Evolutionary conservation across 2,113 vertebrate species (phyloP).

Genomic region (Seriola quinqueradiata): DNA sequence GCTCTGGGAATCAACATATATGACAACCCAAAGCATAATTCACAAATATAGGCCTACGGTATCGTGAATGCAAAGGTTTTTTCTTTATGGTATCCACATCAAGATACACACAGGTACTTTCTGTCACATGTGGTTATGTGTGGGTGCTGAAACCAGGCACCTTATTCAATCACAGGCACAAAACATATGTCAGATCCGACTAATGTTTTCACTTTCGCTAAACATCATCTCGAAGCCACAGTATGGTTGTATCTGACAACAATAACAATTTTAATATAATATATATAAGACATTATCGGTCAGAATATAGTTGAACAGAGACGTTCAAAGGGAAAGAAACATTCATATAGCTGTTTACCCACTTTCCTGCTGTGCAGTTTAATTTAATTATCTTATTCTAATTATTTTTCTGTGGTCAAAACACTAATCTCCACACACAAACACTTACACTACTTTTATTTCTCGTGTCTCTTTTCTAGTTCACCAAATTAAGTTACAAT

Average conservation of each 20-base stretch:
- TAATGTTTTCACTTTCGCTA: conserved; percentile 16
- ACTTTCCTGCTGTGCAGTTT: neutral
- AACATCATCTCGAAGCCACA: conserved; percentile 8
- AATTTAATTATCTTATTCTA: neutral
- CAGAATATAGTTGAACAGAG: too few species aligned
- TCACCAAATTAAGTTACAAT: conserved; percentile 5
- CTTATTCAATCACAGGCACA: conserved; percentile 7
- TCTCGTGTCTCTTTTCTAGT: neutral
- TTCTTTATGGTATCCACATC: neutral
- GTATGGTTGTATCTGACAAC: neutral
- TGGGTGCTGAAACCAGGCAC: conserved; percentile 20
- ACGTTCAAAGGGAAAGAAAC: neutral
- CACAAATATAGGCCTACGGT: neutral
- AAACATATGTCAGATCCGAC: neutral
- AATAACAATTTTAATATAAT: neutral
- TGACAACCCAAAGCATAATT: conserved; percentile 11
- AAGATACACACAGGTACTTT: neutral
- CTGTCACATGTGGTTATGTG: conserved; percentile 17
- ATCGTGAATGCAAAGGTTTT: neutral
- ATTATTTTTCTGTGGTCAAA: conserved; percentile 26
- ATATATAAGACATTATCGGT: too few species aligned
- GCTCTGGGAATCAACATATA: neutral
- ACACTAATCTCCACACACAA: neutral
- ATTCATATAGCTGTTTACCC: neutral
- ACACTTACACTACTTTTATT: neutral